Conservation (phyloP, 92 coral and sea anemone species). For the Palythoa grandis region DNA sequence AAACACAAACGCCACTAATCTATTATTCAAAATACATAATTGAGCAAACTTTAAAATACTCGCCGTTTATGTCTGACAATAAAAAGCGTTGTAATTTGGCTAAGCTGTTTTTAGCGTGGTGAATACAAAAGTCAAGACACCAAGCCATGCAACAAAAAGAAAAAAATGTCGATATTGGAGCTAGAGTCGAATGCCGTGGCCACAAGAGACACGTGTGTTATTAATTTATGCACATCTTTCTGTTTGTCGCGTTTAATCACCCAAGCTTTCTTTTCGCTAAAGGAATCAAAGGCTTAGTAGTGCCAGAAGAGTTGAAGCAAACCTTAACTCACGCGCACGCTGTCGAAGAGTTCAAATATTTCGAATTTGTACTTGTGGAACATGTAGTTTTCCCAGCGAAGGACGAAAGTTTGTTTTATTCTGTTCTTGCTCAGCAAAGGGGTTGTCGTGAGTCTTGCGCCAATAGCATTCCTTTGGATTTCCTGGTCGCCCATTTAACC, state of each 20-base stretch:
- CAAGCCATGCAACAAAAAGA: background rate
- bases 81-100: background rate
- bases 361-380: background rate
- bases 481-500: background rate
- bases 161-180: conserved; percentile 21
- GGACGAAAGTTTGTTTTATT: background rate
- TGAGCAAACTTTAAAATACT: background rate
- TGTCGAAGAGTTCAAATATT: background rate
- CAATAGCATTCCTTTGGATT: conserved; percentile 1
- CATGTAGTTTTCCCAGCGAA: no score
- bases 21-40: background rate
- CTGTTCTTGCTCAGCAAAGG: background rate
- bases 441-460: no score
- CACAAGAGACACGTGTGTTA: conserved; percentile 20
- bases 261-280: conserved; percentile 22
- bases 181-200: conserved; percentile 4
- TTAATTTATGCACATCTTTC: conserved; percentile 29
- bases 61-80: background rate
- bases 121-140: conserved; percentile 20
- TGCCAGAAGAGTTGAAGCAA: background rate
- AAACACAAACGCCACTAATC: background rate
- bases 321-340: background rate
- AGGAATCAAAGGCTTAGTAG: conserved; percentile 31
- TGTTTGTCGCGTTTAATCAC: conserved; percentile 8
- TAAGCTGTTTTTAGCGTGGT: background rate